phyloP scores from a whole-genome alignment of 2,888 invertebrate genomes.

The Petrolisthes manimaculis region DNA sequence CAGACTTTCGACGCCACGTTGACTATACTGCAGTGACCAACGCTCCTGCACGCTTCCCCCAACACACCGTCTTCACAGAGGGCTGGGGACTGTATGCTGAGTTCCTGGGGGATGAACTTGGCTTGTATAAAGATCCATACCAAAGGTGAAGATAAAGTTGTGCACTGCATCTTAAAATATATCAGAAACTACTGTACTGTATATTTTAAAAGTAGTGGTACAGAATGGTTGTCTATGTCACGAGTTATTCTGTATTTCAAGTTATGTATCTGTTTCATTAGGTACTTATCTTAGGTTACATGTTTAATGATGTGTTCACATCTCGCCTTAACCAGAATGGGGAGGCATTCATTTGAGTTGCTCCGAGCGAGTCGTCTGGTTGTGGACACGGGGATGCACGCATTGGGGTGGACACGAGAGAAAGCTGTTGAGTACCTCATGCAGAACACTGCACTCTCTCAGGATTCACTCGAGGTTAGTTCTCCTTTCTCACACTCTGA shows the following conservation, averaged over 20 bases:
- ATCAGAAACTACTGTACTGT: too few relatives aligned
- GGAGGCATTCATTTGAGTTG: slow-evolving; percentile 67
- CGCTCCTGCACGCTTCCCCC: slow-evolving; percentile 60
- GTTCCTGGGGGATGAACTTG: slow-evolving; percentile 69
- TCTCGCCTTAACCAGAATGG: slow-evolving; percentile 21
- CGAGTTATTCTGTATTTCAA: too few relatives aligned
- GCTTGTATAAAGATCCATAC: slow-evolving; percentile 68
- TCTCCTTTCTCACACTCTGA: neutral
- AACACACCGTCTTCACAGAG: slow-evolving; percentile 56
- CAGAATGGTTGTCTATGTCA: too few relatives aligned
- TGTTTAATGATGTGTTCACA: too few relatives aligned
- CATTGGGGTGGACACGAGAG: slow-evolving; percentile 68
- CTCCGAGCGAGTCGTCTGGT: slow-evolving; percentile 69
- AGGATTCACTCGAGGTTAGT: slow-evolving; percentile 65
- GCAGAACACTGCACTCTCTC: slow-evolving; percentile 67
- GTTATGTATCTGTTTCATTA: too few relatives aligned
- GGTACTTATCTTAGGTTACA: too few relatives aligned
- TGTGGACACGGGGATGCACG: slow-evolving; percentile 70
- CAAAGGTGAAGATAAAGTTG: slow-evolving; percentile 48
- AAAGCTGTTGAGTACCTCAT: slow-evolving; percentile 68
- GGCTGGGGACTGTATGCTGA: slow-evolving; percentile 71
- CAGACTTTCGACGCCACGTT: slow-evolving; percentile 56
- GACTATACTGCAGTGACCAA: slow-evolving; percentile 31
- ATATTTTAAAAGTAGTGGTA: too few relatives aligned
- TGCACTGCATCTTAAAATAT: too few relatives aligned